Evolutionary conservation across 2,888 invertebrate genomes (phyloP), one percentile per base, ranked within the genome.

Genomic region (Chalcosyrphus nemorum): DNA sequence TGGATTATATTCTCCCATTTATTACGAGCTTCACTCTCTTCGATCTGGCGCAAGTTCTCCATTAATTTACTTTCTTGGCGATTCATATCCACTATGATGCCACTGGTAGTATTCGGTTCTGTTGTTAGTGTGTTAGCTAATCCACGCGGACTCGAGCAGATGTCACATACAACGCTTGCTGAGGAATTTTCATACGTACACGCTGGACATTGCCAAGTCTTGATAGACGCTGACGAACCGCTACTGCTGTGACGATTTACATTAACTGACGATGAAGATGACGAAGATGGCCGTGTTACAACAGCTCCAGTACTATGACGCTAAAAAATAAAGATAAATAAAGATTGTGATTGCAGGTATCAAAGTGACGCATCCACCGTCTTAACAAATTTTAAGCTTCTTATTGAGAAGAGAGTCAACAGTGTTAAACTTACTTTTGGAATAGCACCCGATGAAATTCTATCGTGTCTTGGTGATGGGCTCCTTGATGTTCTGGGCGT

Each of bases 1-100:
- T 95, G 94, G 50, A 98, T 94, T 77, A 98, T 98, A 88, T 96
- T 95, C 89, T 97, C 95, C 97, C 98, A 98, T 89, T 96, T 96
- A 87, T 96, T 95, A 90, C 95, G 93, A 4, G 97, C 97, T 89
- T 97, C 95, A 86, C 95, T 95, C 90, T 98, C 98, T 89, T 98
- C 97, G 52, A 95, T 93, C 72, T 96, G 93, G 0, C 97, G 92
- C 56, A 97, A 91, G 81, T 96, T 95, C 89, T 96, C 96, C 95
- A 96, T 96, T 3, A 96, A 94, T 47, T 95, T 95, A 87, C 96
- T 96, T 88, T 96, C 96, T 86, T 95, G 95, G 1, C 94, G 91
- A 86, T 91, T 92, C 89, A 91, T 88, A 29, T 91, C 91, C 2
- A 87, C 87, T 2, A 89, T 86, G 7, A 88, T 87, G 29, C 89